Evolutionary conservation across 64 coral and sea anemone genomes (phyloP), one percentile per base, ranked within the genome.

Genomic region (Trachythela sp.): DNA sequence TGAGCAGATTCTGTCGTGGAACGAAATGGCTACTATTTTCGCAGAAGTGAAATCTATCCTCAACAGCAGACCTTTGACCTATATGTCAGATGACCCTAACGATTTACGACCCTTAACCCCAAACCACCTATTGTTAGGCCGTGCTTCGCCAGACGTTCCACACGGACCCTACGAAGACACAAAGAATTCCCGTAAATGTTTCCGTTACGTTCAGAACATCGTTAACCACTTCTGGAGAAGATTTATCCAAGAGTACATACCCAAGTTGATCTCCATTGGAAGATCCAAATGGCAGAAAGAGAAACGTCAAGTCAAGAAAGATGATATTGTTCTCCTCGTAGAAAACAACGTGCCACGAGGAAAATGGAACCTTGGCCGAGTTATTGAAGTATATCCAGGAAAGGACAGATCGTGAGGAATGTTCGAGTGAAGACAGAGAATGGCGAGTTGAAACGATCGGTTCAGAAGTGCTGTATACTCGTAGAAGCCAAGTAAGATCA

Each of bases 381-480:
- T 84, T 20, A 4, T 90, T 13, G 84, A 67, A 30, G 27, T 58
- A 35, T 90, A 42, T 84, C 83, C 83, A 70, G 83, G 89, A 42
- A 43, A 70, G 10, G 83, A 90, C 64, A 80, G 2, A 15, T 90
- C 0, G 48, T 85, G 20, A 35, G 83, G 40, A 85, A 83, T 2
- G 83, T 90, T 30, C 45, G 43, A 33, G 36, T 90, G 17, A 54
- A 85, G 54, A 85, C 83, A 13, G 84, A 90, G 37, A 54, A 85
- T 38, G 89, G 83, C 6, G 84, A 56, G 67, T 70, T 70, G 3
- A 90, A 90, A 35, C 14, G 88, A 54, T 64, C 52, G 64, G 52
- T 90, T 40, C 39, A 48, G 77, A 90, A 90, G 56, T 67, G 83
- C 29, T 90, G 83, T 41, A 39, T 90, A 24, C 50, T 90, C 40